A percentile compares a stretch with the other conserved stretches of the same genome.
Conservation (phyloP, 1,140 invertebrate species). For the Leptinotarsa undecemlineata region DNA sequence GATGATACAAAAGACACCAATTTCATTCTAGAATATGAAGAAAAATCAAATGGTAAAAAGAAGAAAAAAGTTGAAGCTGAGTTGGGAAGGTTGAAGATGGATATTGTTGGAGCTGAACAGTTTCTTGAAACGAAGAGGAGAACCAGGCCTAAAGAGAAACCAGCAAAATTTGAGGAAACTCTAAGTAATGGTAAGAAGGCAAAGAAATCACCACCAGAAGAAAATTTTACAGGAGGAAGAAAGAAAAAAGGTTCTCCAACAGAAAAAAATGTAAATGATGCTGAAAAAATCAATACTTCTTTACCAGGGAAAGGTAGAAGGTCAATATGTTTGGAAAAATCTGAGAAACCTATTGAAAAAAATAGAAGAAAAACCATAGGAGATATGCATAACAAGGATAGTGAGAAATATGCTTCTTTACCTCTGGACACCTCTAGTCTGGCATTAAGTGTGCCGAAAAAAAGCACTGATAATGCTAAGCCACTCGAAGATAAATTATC, state of each 20-base stretch:
- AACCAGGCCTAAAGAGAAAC: conserved; percentile 28
- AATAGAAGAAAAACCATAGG: conserved; percentile 27
- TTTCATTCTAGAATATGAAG: neutral
- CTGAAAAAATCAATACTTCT: too few relatives aligned
- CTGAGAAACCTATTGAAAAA: neutral
- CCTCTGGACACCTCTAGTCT: too few relatives aligned
- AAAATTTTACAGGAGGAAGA: neutral
- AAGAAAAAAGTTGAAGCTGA: conserved; percentile 55
- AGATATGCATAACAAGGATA: neutral
- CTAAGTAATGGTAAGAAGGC: neutral
- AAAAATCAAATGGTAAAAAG: conserved; percentile 20
- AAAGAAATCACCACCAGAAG: neutral
- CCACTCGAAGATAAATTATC: neutral
- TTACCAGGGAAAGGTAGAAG: neutral
- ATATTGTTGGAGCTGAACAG: conserved; percentile 46
- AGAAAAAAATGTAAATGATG: neutral
- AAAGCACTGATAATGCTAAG: neutral
- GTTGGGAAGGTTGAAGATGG: conserved; percentile 42
- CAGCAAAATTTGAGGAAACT: conserved; percentile 13
- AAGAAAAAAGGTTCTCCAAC: neutral
- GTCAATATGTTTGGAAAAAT: neutral
- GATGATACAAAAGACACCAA: neutral
- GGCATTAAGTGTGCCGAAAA: neutral
- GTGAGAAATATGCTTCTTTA: too few relatives aligned
- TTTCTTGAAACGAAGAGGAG: conserved; percentile 27